A percentile compares a stretch with the other conserved stretches of the same genome.
phyloP scores from a whole-genome alignment of 2,888 invertebrate species.

The Disparrhopalites patrizii region DNA sequence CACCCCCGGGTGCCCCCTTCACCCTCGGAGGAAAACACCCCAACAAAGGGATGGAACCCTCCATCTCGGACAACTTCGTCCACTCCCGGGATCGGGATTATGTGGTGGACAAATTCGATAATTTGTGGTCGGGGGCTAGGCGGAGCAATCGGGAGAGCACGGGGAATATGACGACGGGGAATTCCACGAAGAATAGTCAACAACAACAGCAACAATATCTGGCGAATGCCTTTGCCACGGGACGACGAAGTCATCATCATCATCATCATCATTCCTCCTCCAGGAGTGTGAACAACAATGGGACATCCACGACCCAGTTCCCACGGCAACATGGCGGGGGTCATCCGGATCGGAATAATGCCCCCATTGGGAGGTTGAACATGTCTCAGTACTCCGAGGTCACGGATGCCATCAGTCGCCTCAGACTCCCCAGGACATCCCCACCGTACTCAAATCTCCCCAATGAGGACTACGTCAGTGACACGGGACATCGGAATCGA shows the following conservation, averaged over 20 bases:
- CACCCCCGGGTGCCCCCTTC: too few relatives aligned
- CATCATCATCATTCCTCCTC: too few relatives aligned
- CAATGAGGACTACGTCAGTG: slow-evolving; percentile 47
- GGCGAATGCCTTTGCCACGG: slow-evolving; percentile 46
- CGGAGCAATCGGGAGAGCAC: slow-evolving; percentile 42
- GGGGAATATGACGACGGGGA: slow-evolving; percentile 21
- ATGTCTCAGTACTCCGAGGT: slow-evolving; percentile 51
- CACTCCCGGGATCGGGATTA: slow-evolving; percentile 45
- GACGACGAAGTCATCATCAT: slow-evolving; percentile 44
- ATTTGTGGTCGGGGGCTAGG: slow-evolving; percentile 47
- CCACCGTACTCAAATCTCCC: slow-evolving; percentile 47
- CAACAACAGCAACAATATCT: slow-evolving; percentile 43
- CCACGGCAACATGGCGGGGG: slow-evolving; percentile 31
- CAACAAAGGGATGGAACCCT: slow-evolving; percentile 42
- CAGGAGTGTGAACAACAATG: slow-evolving; percentile 45
- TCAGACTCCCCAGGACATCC: slow-evolving; percentile 48
- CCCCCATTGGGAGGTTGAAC: slow-evolving; percentile 51
- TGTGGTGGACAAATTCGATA: slow-evolving; percentile 42
- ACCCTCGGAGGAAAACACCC: slow-evolving; percentile 37
- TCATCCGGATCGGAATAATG: slow-evolving; percentile 31
- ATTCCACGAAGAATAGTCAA: slow-evolving; percentile 35
- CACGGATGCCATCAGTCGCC: slow-evolving; percentile 52
- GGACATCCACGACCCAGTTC: slow-evolving; percentile 42
- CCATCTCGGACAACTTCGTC: slow-evolving; percentile 44
- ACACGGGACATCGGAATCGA: slow-evolving; percentile 46